Evolutionary conservation across 2,797 vertebrate genomes (phyloP).

Genomic region (Neosilurus hyrtlii): DNA sequence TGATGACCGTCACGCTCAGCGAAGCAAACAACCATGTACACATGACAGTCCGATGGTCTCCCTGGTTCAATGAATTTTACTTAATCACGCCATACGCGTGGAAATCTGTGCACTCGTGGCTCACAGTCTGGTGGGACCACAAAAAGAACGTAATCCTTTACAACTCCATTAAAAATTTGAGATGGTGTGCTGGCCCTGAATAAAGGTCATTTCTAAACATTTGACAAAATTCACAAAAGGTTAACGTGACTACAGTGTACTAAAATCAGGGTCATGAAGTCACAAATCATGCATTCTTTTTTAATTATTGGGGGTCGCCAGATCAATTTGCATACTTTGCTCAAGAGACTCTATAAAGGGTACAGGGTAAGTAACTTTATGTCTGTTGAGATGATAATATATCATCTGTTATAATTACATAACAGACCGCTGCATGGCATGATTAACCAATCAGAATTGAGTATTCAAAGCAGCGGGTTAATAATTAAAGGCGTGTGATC

Average conservation of each 20-base stretch:
- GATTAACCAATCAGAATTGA: too few species aligned
- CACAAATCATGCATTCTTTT: background rate
- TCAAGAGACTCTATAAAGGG: background rate
- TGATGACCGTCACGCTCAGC: conserved; percentile 48
- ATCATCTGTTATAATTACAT: too few species aligned
- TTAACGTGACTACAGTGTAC: background rate
- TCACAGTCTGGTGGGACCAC: background rate
- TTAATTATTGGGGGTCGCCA: background rate
- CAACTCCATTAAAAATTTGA: background rate
- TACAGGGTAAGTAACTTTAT: too few species aligned
- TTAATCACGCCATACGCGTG: conserved; percentile 22
- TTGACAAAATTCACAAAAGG: background rate
- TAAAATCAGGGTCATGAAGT: background rate
- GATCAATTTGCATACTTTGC: background rate
- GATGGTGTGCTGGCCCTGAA: background rate
- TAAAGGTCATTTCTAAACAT: background rate
- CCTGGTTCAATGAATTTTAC: conserved; percentile 18
- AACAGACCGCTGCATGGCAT: too few species aligned
- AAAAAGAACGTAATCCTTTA: background rate
- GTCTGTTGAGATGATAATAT: too few species aligned
- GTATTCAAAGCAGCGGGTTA: too few species aligned
- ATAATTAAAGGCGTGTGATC: too few species aligned
- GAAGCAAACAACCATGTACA: conserved; percentile 40
- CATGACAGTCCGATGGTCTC: conserved; percentile 32
- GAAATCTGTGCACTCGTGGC: conserved; percentile 5